Conservation (phyloP, 2,113 vertebrate species). For the Sceloporus tristichus region DNA sequence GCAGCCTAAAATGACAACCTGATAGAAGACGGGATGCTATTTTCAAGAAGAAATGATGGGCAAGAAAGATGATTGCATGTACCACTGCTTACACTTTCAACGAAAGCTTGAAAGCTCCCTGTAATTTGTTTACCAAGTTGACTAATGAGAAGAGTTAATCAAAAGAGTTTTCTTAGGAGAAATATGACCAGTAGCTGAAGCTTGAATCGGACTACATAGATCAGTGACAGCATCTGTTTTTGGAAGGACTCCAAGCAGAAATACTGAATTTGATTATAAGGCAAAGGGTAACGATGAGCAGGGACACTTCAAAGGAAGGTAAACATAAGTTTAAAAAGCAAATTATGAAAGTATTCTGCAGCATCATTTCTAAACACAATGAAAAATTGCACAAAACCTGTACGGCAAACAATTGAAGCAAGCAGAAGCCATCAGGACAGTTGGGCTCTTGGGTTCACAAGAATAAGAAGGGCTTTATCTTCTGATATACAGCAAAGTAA, state of each 20-base stretch:
- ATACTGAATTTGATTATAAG: constrained; percentile 42
- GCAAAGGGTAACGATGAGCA: constrained; percentile 35
- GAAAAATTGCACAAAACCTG: constrained; percentile 39
- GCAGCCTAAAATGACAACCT: constrained; percentile 56
- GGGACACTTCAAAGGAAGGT: constrained; percentile 26
- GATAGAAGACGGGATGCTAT: constrained; percentile 49
- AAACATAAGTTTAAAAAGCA: constrained; percentile 44
- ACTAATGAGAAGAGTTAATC: constrained; percentile 68
- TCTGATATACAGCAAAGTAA: constrained; percentile 1
- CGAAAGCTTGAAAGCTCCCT: constrained; percentile 59
- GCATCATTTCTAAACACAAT: constrained; percentile 28
- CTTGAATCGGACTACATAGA: constrained; percentile 27
- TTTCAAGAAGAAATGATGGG: constrained; percentile 66
- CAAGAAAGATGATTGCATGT: constrained; percentile 58
- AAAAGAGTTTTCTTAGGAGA: constrained; percentile 56
- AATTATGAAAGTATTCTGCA: constrained; percentile 13
- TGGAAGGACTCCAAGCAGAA: constrained; percentile 55
- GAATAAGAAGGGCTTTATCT: not conserved
- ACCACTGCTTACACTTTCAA: constrained; percentile 59
- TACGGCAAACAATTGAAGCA: constrained; percentile 7
- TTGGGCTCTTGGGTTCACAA: constrained; percentile 1
- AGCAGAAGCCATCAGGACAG: constrained; percentile 16
- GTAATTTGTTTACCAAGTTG: constrained; percentile 69
- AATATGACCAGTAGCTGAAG: constrained; percentile 52
- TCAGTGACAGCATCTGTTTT: constrained; percentile 49